Base-by-base conservation (phyloP, 1,140 invertebrate species). In the Glossosoma conforme region DNA sequence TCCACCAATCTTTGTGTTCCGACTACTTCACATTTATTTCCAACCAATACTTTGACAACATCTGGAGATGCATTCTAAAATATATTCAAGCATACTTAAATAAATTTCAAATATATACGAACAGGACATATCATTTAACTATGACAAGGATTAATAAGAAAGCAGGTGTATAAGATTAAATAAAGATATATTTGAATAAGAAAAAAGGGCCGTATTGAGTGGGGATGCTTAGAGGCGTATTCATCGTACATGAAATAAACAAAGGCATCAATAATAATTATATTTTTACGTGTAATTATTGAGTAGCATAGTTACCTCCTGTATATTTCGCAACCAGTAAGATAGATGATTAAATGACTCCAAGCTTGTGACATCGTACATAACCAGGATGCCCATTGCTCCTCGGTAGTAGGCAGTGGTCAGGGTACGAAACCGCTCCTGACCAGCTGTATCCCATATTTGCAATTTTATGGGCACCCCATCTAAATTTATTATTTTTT, bases 391-490 rank as follows among this genome's bases (percentile, higher is more conserved):
- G 21, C 89, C 89, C 87, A 91, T 89, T 1, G 87, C 87, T 10
- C 89, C 88, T 45, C 89, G 71, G 66, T 91, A 92, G 65, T 91
- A 92, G 5, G 89, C 89, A 21, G 89, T 92, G 19, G 89, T 92
- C 17, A 93, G 69, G 8, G 90, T 91, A 44, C 87, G 69, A 64
- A 89, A 88, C 59, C 86, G 67, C 62, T 89, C 86, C 60, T 89
- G 85, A 0, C 80, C 77, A 36, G 79, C 78, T 5, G 82, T 86
- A 74, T 82, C 90, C 89, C 89, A 93, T 65, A 93, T 91, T 75
- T 93, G 90, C 36, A 92, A 72, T 69, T 92, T 92, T 48, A 92
- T 85, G 44, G 84, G 87, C 43, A 84, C 85, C 2, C 88, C 89
- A 66, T 91, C 86, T 54, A 93, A 70, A 66, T 89, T 87, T 56